Evolutionary conservation across 2,888 invertebrate species (phyloP).

Genomic region (Dorcus parallelipipedus): DNA sequence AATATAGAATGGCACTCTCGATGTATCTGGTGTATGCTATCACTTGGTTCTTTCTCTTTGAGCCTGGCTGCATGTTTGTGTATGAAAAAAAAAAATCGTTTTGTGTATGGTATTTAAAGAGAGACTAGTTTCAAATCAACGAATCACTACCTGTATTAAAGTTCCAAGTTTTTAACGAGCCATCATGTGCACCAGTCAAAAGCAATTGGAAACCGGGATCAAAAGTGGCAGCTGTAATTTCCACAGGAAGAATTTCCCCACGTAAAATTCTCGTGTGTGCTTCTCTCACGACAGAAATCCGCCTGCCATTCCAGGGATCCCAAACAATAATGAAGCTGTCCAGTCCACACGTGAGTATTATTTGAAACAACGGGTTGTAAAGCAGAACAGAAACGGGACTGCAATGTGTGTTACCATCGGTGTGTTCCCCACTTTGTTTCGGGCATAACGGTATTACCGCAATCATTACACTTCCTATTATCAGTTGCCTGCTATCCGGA

Average conservation of each 20-base stretch:
- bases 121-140: too few relatives aligned
- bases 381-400: slow-evolving; percentile 68
- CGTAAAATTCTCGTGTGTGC: slow-evolving; percentile 67
- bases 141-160: slow-evolving; percentile 65
- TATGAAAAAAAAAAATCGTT: too few relatives aligned
- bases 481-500: slow-evolving; percentile 60
- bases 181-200: slow-evolving; percentile 75
- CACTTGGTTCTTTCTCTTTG: too few relatives aligned
- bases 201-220: slow-evolving; percentile 71
- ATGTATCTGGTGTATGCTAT: too few relatives aligned
- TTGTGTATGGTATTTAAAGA: too few relatives aligned
- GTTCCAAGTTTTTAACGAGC: slow-evolving; percentile 80
- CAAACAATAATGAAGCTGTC: slow-evolving; percentile 81
- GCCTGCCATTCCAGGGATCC: slow-evolving; percentile 71
- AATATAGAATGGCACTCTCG: too few relatives aligned
- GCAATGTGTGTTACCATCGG: slow-evolving; percentile 62
- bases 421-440: slow-evolving; percentile 62
- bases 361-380: slow-evolving; percentile 67
- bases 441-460: slow-evolving; percentile 63
- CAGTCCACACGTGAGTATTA: slow-evolving; percentile 70
- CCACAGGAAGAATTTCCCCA: slow-evolving; percentile 64
- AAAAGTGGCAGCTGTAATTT: slow-evolving; percentile 75
- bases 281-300: slow-evolving; percentile 64
- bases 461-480: slow-evolving; percentile 65
- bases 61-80: too few relatives aligned